Evolutionary conservation across 2,888 invertebrate genomes (phyloP).

Genomic region (Ferrisia virgata): DNA sequence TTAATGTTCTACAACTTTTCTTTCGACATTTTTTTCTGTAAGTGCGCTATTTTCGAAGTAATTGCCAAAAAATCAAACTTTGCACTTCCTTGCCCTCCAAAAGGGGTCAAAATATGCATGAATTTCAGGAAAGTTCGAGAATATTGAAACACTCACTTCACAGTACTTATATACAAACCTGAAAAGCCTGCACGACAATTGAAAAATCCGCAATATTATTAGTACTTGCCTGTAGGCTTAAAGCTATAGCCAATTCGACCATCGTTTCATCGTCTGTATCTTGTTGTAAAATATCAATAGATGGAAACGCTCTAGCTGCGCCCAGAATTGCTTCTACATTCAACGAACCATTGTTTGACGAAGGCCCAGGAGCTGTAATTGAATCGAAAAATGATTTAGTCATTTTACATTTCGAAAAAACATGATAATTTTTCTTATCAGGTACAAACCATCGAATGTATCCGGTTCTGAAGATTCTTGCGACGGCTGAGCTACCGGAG

Average conservation of each 20-base stretch:
- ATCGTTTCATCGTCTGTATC: constrained; percentile 96
- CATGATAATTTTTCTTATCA: neutral
- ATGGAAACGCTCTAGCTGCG: constrained; percentile 66
- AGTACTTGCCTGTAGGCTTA: constrained; percentile 71
- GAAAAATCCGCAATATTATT: too few species aligned
- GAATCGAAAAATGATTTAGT: neutral
- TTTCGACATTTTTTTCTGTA: too few species aligned
- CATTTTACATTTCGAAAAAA: neutral
- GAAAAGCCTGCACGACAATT: too few species aligned
- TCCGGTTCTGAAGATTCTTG: constrained; percentile 56
- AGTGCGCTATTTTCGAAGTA: too few species aligned
- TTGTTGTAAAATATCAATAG: constrained; percentile 82
- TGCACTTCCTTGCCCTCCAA: too few species aligned
- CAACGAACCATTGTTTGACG: constrained; percentile 46
- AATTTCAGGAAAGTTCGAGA: too few species aligned
- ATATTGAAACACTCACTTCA: too few species aligned
- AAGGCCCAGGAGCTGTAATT: neutral
- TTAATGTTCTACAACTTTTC: too few species aligned
- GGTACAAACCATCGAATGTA: constrained; percentile 56
- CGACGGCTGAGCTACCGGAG: constrained; percentile 53
- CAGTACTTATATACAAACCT: too few species aligned
- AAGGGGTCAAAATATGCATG: too few species aligned
- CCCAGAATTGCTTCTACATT: constrained; percentile 54
- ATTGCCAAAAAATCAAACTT: too few species aligned
- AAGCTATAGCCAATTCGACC: constrained; percentile 92